These are phyloP conservation scores for Xenopus laevis DNA, from an alignment of 2,113 vertebrate species.

Conservation along the genomic window DNA sequence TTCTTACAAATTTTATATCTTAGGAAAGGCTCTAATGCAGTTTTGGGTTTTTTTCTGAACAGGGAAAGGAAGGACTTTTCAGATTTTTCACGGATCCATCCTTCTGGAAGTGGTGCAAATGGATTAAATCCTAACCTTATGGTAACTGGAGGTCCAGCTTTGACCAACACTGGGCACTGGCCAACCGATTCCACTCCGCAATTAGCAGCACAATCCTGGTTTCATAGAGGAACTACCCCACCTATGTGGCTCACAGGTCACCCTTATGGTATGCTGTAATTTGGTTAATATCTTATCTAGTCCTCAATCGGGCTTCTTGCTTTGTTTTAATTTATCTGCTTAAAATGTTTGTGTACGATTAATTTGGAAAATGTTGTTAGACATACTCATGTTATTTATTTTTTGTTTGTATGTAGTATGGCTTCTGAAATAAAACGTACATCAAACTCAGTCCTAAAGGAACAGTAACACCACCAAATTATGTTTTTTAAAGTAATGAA, in stretches of 20 bases:
- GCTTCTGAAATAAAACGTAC: background rate
- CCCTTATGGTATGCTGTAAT: conserved; percentile 69
- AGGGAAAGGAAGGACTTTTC: conserved; percentile 93
- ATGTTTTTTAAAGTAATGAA: too few species aligned
- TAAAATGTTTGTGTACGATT: too few species aligned
- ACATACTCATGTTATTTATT: too few species aligned
- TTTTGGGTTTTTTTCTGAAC: conserved; percentile 8
- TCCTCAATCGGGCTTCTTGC: background rate
- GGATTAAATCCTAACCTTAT: conserved; percentile 93
- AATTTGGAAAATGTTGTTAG: too few species aligned
- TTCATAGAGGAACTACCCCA: conserved; percentile 81
- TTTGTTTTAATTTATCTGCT: too few species aligned
- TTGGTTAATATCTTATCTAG: background rate
- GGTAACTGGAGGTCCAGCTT: conserved; percentile 84
- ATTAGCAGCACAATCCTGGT: conserved; percentile 86
- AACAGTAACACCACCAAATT: too few species aligned
- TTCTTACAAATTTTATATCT: too few species aligned
- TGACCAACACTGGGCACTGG: conserved; percentile 81
- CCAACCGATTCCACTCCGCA: conserved; percentile 79
- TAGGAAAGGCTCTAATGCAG: too few species aligned
- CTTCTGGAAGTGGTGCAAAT: conserved; percentile 67
- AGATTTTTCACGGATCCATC: conserved; percentile 84
- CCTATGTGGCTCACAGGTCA: conserved; percentile 89
- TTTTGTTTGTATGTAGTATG: background rate
- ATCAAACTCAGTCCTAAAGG: too few species aligned